phyloP scores from a whole-genome alignment of 2,797 vertebrate genomes.

The Nasua narica region DNA sequence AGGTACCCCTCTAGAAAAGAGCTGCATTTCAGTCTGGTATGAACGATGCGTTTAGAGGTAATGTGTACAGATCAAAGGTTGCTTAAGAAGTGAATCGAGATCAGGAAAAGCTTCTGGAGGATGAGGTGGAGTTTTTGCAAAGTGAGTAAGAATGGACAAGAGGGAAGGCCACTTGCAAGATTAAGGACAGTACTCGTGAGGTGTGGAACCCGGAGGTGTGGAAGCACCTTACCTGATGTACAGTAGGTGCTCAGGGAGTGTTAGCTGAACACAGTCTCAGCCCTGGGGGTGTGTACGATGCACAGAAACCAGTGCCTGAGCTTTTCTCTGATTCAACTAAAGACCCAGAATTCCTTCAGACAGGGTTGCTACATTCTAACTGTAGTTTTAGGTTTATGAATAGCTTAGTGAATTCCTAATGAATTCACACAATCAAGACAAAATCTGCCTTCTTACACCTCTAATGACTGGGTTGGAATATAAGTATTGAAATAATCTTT shows the following conservation, averaged over 20 bases:
- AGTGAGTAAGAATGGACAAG: neutral
- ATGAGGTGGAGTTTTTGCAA: neutral
- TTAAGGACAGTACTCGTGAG: neutral
- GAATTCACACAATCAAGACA: neutral
- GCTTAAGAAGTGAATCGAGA: neutral
- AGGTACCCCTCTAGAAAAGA: too few relatives aligned
- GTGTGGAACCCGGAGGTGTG: neutral
- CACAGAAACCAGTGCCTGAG: neutral
- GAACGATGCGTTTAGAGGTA: fast-evolving
- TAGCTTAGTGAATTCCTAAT: neutral
- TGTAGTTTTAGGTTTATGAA: neutral
- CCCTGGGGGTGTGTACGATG: fast-evolving
- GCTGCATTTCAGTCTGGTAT: fast-evolving
- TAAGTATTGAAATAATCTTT: neutral
- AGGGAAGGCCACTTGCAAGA: neutral
- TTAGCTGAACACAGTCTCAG: neutral
- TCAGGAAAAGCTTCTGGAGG: neutral
- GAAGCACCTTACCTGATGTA: neutral
- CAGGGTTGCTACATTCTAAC: neutral
- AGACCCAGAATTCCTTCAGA: neutral
- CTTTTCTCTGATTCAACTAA: neutral
- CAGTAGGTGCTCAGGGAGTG: neutral
- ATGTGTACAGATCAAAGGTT: neutral
- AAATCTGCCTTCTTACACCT: neutral
- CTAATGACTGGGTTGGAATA: neutral